Percentiles rank a stretch among this genome's conserved stretches.
These are phyloP conservation scores for Heliconius melpomene DNA, from an alignment of 1,140 invertebrate species.

Conservation along the genomic window DNA sequence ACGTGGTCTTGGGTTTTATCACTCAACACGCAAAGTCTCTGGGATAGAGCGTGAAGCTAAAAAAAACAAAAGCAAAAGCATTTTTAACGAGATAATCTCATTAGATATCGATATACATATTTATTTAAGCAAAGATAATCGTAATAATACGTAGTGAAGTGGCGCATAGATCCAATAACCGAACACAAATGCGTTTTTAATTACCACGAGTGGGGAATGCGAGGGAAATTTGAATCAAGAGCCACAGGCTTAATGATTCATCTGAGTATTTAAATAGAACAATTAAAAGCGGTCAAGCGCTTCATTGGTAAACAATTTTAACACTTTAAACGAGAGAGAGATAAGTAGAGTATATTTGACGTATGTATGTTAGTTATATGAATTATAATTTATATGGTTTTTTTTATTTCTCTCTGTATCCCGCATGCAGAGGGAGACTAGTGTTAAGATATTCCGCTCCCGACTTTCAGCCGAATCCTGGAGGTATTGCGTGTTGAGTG, in stretches of 20 bases:
- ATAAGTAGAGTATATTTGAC: constrained; percentile 1
- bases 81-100: neutral
- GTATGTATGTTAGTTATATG: neutral
- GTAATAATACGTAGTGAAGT: constrained; percentile 46
- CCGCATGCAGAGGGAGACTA: too few relatives aligned
- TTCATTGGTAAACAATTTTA: constrained; percentile 61
- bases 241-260: constrained; percentile 52
- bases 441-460: too few relatives aligned
- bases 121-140: constrained; percentile 25
- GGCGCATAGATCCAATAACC: constrained; percentile 46
- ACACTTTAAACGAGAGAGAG: constrained; percentile 14
- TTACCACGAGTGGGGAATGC: constrained; percentile 50
- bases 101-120: constrained; percentile 17
- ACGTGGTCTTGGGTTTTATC: too few relatives aligned
- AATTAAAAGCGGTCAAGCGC: constrained; percentile 62
- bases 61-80: too few relatives aligned
- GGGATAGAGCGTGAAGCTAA: too few relatives aligned
- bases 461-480: too few relatives aligned
- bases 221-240: constrained; percentile 56
- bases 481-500: too few relatives aligned
- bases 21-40: too few relatives aligned
- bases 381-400: neutral
- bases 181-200: constrained; percentile 63
- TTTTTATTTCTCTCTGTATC: too few relatives aligned
- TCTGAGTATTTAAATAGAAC: constrained; percentile 59